phyloP scores from a whole-genome alignment of 2,113 vertebrate species.

The Cynoglossus semilaevis region DNA sequence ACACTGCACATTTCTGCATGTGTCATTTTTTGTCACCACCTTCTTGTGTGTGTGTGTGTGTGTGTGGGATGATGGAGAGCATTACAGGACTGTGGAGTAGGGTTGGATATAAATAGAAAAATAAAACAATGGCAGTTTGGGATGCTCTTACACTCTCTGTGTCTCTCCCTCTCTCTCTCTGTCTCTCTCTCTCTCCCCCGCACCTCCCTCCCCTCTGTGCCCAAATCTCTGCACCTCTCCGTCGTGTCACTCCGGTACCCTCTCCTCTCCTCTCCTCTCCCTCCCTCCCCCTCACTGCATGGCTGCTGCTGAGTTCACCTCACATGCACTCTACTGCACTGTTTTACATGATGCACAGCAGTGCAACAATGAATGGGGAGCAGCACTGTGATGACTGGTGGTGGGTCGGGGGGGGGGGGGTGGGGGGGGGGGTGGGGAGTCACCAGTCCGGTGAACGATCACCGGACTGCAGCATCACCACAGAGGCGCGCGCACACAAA shows the following conservation, averaged over 20 bases:
- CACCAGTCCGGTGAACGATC: too few species aligned
- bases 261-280: conserved; percentile 22
- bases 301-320: conserved; percentile 66
- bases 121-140: conserved; percentile 61
- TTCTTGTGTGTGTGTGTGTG: conserved; percentile 24
- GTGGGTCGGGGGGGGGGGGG: too few species aligned
- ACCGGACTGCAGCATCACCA: too few species aligned
- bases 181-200: too few species aligned
- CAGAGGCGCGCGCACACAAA: too few species aligned
- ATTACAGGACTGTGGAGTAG: conserved; percentile 67
- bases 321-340: conserved; percentile 68
- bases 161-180: too few species aligned
- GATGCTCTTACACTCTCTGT: conserved; percentile 63
- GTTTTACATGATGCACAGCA: conserved; percentile 57
- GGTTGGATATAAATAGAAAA: conserved; percentile 70
- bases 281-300: conserved; percentile 54
- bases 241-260: conserved; percentile 44
- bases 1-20: conserved; percentile 21
- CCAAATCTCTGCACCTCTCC: conserved; percentile 65
- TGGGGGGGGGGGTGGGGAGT: too few species aligned
- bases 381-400: conserved; percentile 10
- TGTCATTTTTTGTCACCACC: conserved; percentile 27
- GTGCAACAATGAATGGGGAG: conserved; percentile 55
- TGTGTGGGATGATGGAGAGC: conserved; percentile 60
- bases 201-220: too few species aligned